Percentiles rank a stretch among this genome's conserved stretches.
Evolutionary conservation across 2,797 vertebrate genomes (phyloP).

Genomic region (Amblyopsis hoosieri): DNA sequence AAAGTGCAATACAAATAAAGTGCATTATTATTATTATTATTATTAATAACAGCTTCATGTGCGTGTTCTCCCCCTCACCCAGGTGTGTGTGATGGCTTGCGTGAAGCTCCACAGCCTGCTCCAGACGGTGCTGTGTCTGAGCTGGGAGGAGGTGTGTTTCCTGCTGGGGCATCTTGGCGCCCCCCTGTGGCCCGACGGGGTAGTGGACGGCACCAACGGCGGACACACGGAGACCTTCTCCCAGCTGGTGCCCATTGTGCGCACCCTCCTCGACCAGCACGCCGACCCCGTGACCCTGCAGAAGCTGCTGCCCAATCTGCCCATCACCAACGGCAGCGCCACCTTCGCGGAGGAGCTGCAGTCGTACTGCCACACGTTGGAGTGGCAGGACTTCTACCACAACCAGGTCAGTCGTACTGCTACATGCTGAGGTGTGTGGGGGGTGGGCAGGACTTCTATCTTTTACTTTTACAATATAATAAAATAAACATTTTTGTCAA

Average conservation of each 20-base stretch:
- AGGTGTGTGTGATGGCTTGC: slow-evolving; percentile 91
- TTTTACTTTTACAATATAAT: too few species aligned
- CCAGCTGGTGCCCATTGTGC: slow-evolving; percentile 89
- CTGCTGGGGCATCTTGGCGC: slow-evolving; percentile 79
- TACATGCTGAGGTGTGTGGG: too few species aligned
- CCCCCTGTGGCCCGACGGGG: slow-evolving; percentile 65
- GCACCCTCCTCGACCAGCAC: slow-evolving; percentile 90
- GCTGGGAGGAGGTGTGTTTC: slow-evolving; percentile 87
- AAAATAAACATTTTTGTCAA: too few species aligned
- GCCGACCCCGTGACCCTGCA: slow-evolving; percentile 84
- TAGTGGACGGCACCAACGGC: slow-evolving; percentile 23
- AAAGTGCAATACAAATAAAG: too few species aligned
- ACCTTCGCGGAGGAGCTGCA: slow-evolving; percentile 94
- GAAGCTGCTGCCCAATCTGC: slow-evolving; percentile 86
- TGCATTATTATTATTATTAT: too few species aligned
- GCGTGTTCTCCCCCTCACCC: not conserved
- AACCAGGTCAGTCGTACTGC: slow-evolving; percentile 79
- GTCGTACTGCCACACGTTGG: slow-evolving; percentile 82
- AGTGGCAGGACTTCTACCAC: slow-evolving; percentile 92
- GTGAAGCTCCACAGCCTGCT: slow-evolving; percentile 94
- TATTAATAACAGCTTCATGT: not conserved
- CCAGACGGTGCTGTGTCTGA: slow-evolving; percentile 84
- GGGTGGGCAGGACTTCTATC: too few species aligned
- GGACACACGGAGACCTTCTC: slow-evolving; percentile 78
- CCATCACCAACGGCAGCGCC: slow-evolving; percentile 91